Conservation (phyloP, 2,113 vertebrate species). For the Oxygymnocypris stewartii region DNA sequence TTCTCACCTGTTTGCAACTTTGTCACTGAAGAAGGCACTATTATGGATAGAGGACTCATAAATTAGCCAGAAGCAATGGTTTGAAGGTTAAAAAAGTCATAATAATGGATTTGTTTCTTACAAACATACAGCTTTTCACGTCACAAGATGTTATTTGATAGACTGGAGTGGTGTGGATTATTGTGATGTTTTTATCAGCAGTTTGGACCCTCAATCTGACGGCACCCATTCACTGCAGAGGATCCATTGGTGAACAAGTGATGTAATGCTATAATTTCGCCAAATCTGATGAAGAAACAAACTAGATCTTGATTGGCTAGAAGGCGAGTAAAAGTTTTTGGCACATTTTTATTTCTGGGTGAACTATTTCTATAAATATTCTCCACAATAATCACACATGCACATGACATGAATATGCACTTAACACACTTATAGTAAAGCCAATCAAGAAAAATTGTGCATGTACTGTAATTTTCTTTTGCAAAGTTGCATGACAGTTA, state of each 20-base stretch:
- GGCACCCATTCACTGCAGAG: not conserved
- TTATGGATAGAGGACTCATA: not conserved
- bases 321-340: no score
- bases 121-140: not conserved
- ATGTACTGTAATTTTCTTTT: not conserved
- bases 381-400: not conserved
- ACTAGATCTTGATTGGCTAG: not conserved
- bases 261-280: not conserved
- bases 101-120: not conserved
- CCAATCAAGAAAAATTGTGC: not conserved
- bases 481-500: not conserved
- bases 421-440: not conserved
- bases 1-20: not conserved
- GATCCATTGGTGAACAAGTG: not conserved
- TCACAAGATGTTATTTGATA: not conserved
- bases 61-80: not conserved
- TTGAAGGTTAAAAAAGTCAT: not conserved
- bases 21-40: not conserved
- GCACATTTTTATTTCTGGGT: not conserved
- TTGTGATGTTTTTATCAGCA: not conserved
- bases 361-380: not conserved
- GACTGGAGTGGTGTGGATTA: not conserved
- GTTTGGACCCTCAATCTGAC: not conserved
- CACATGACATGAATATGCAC: no score
- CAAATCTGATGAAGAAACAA: not conserved